Percentiles rank a stretch among this genome's conserved stretches.
These are phyloP conservation scores for Nematolebias whitei DNA, from an alignment of 2,113 vertebrate species.

Conservation along the genomic window DNA sequence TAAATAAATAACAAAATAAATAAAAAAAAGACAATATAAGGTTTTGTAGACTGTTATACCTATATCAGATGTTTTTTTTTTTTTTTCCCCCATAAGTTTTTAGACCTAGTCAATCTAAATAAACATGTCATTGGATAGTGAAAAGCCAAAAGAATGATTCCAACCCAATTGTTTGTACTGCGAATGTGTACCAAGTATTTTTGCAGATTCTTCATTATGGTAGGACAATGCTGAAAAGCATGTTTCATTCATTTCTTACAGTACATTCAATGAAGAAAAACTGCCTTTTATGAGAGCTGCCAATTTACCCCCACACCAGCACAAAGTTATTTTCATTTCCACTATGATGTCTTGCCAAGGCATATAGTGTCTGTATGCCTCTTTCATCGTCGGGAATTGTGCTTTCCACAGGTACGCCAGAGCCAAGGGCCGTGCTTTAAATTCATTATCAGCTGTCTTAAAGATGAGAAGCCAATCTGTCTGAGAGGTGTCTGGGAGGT, in stretches of 20 bases:
- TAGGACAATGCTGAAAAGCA: constrained; percentile 31
- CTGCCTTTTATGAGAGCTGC: constrained; percentile 57
- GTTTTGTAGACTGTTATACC: background rate
- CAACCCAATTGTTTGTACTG: constrained; percentile 32
- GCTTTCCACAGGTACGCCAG: constrained; percentile 67
- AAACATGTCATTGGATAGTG: constrained; percentile 12
- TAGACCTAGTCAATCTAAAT: constrained; percentile 24
- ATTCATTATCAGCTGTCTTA: constrained; percentile 77
- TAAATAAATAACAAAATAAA: background rate
- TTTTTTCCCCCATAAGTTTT: background rate
- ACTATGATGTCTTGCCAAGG: constrained; percentile 62
- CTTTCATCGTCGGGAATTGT: constrained; percentile 61
- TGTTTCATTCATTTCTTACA: constrained; percentile 37
- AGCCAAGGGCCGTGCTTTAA: constrained; percentile 70
- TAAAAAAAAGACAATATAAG: background rate
- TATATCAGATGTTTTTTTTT: background rate
- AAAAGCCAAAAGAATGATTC: constrained; percentile 17
- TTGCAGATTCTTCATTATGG: constrained; percentile 23
- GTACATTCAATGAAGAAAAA: constrained; percentile 22
- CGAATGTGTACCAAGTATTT: background rate
- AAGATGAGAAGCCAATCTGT: constrained; percentile 77
- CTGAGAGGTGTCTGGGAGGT: constrained; percentile 73
- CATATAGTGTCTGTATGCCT: constrained; percentile 58
- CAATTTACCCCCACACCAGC: constrained; percentile 54
- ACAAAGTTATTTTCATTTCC: constrained; percentile 63